phyloP scores from a whole-genome alignment of 35 echinoderm and acorn worm genomes.

The Ophioderma brevispina region DNA sequence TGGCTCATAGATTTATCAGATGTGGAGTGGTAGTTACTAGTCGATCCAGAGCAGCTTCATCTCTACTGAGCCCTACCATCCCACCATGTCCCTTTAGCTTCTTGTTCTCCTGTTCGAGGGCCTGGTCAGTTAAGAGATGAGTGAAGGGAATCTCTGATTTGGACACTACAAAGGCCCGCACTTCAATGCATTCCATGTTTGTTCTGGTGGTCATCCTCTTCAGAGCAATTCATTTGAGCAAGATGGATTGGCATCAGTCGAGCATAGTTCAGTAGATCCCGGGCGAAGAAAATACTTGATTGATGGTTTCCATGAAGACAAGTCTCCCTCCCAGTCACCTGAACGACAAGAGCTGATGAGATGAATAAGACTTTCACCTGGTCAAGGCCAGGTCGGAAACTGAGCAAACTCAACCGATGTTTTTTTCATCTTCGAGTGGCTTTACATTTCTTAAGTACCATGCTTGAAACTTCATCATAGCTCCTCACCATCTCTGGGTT shows the following conservation, averaged over 20 bases:
- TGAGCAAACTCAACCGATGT: constrained; percentile 47
- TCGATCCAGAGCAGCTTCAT: constrained; percentile 22
- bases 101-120: constrained; percentile 11
- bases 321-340: constrained; percentile 47
- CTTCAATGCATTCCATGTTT: constrained; percentile 14
- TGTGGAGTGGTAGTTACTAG: constrained; percentile 18
- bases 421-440: constrained; percentile 19
- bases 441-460: constrained; percentile 36
- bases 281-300: constrained; percentile 45
- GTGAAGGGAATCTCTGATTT: constrained; percentile 35
- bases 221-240: constrained; percentile 42
- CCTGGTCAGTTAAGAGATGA: constrained; percentile 22
- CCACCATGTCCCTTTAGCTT: constrained; percentile 24
- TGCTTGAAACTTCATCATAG: constrained; percentile 24
- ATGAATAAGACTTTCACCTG: constrained; percentile 45
- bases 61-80: constrained; percentile 10
- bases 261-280: constrained; percentile 42
- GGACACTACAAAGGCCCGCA: not conserved
- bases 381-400: constrained; percentile 40
- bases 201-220: constrained; percentile 17
- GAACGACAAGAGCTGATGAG: constrained; percentile 44
- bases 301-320: constrained; percentile 36
- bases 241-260: constrained; percentile 47
- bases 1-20: not conserved
- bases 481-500: not conserved